Base-by-base conservation (phyloP, 2,888 invertebrate species). In the Stegophylla sp. region DNA sequence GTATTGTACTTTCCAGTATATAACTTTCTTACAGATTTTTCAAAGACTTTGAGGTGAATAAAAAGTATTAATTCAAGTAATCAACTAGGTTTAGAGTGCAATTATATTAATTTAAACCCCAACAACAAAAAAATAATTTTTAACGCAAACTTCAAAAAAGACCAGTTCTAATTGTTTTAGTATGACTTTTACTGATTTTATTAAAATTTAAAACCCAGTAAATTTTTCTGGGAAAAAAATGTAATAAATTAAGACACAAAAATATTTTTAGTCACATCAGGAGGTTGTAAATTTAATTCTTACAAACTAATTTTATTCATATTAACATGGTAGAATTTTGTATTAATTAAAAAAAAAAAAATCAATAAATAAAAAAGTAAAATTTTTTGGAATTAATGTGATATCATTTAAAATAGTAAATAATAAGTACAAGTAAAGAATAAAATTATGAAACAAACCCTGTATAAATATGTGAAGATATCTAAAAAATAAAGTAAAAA, bases 381-480 rank as follows among this genome's bases (percentile, higher is more conserved):
- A n/a, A n/a, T n/a, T n/a, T n/a, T n/a, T n/a, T n/a, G n/a, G n/a
- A n/a, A n/a, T n/a, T n/a, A n/a, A n/a, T n/a, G n/a, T n/a, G n/a
- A n/a, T n/a, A n/a, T n/a, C n/a, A n/a, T 17, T 28, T 28, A 45
- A 4, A 67, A 20, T 61, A 59, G 2, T 34, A 59, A 59, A 23
- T 23, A 77, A 77, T 69, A 77, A 53, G 43, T 23, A 66, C 59
- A 56, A 67, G 59, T 28, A 28, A 56, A 79, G 17, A 23, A 79
- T 61, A 53, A 75, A 41, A 2, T 66, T 66, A 64, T 13, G 17
- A 75, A 75, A 64, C 34, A 59, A 79, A 71, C 79, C 79, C 79
- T 79, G 69, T 79, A 71, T 69, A 75, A 69, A 79, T 51, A 74
- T 66, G 23, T 69, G 45, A 79, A 61, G 23, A 79, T 48, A 79